These are phyloP conservation scores for Cryptoblepharus egeriae DNA, from an alignment of 2,797 vertebrate genomes.

Conservation along the genomic window DNA sequence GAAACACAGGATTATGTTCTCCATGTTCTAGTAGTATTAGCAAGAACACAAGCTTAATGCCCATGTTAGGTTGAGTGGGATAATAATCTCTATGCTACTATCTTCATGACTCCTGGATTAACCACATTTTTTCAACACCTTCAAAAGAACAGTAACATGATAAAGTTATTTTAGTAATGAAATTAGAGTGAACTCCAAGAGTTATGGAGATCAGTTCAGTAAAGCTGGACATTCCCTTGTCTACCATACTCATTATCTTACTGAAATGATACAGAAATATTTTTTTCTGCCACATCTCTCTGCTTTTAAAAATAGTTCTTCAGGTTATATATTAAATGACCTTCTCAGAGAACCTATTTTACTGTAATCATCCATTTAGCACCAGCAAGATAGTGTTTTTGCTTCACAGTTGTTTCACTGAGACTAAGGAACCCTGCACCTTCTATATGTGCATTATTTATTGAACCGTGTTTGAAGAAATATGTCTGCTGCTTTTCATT, in stretches of 20 bases:
- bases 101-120: conserved; percentile 64
- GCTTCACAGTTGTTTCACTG: conserved; percentile 66
- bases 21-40: conserved; percentile 55
- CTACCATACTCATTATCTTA: neutral
- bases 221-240: neutral
- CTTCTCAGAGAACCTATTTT: conserved; percentile 52
- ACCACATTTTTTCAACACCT: conserved; percentile 61
- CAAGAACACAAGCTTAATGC: conserved; percentile 71
- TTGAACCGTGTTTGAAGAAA: conserved; percentile 81
- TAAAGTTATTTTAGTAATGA: conserved; percentile 51
- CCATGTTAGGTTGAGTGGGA: conserved; percentile 63
- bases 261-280: conserved; percentile 25
- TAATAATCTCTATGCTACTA: conserved; percentile 66
- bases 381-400: conserved; percentile 54
- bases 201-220: conserved; percentile 26
- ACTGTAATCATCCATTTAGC: conserved; percentile 68
- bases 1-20: conserved; percentile 64
- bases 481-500: conserved; percentile 81
- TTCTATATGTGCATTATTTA: conserved; percentile 73
- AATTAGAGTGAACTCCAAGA: conserved; percentile 42
- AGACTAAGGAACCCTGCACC: conserved; percentile 76
- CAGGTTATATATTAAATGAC: conserved; percentile 69
- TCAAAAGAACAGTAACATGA: conserved; percentile 65
- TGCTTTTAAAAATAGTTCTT: conserved; percentile 51
- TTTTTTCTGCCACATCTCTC: conserved; percentile 25